phyloP scores from a whole-genome alignment of 2,797 vertebrate genomes.

The Pseudochaenichthys georgianus region DNA sequence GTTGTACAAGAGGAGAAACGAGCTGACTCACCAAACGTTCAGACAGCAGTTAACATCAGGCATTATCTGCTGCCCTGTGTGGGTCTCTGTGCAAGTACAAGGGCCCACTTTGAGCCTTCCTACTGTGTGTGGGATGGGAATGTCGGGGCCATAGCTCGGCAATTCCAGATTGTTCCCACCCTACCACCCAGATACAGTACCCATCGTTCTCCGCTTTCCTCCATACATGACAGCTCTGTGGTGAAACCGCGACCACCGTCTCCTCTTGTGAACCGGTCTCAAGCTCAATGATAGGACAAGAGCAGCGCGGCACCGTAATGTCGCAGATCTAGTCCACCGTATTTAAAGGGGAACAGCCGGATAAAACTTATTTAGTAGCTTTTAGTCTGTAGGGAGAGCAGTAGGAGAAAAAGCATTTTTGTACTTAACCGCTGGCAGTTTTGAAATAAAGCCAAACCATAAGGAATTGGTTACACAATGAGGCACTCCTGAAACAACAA shows the following conservation, averaged over 20 bases:
- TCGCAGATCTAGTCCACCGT: conserved; percentile 28
- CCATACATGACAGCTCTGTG: conserved; percentile 59
- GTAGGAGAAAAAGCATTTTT: conserved; percentile 19
- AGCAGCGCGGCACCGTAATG: conserved; percentile 34
- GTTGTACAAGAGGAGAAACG: background rate
- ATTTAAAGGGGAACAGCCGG: conserved; percentile 46
- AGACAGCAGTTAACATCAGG: conserved; percentile 22
- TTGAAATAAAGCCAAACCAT: conserved; percentile 45
- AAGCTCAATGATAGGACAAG: conserved; percentile 58
- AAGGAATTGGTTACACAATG: conserved; percentile 46
- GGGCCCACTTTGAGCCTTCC: conserved; percentile 62
- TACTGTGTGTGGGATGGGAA: conserved; percentile 76
- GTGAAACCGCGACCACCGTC: conserved; percentile 52
- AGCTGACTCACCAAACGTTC: conserved; percentile 23
- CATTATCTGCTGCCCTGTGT: conserved; percentile 40
- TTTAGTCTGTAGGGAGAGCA: conserved; percentile 17
- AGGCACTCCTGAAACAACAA: conserved; percentile 39
- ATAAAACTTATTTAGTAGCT: conserved; percentile 8
- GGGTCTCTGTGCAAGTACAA: conserved; percentile 61
- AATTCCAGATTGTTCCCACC: conserved; percentile 61
- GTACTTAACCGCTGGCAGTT: conserved; percentile 23
- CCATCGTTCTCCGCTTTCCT: conserved; percentile 45
- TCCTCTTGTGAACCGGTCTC: conserved; percentile 56
- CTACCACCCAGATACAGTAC: conserved; percentile 52
- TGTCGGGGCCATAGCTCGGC: conserved; percentile 56